phyloP scores from a whole-genome alignment of 2,888 invertebrate species.

The Neocrepidodera transversa region DNA sequence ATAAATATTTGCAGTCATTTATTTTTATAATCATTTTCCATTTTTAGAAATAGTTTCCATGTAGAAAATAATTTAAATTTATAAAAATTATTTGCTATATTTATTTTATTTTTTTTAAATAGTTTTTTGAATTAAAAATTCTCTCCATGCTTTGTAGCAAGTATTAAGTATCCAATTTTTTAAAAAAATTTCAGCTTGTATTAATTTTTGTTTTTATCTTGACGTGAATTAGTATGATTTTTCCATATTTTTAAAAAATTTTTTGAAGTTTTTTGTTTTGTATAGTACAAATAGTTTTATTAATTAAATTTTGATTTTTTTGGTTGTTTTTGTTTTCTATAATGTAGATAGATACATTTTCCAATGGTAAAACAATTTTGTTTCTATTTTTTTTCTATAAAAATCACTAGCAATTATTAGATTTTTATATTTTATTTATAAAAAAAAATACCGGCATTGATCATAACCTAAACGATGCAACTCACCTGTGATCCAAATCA shows the following conservation, averaged over 20 bases:
- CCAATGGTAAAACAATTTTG: background rate
- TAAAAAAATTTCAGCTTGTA: conserved; percentile 18
- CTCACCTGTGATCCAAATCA: background rate
- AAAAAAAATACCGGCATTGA: conserved; percentile 16
- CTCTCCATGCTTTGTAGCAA: conserved; percentile 23
- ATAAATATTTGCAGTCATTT: conserved; percentile 45
- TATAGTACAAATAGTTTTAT: background rate
- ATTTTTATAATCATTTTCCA: background rate
- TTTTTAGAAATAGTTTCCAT: background rate
- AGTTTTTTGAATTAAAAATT: conserved; percentile 13
- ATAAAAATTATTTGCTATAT: background rate
- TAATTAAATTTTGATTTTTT: background rate
- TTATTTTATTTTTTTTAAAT: conserved; percentile 5
- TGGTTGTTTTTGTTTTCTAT: background rate
- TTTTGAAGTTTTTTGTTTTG: no score
- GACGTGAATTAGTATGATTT: no score
- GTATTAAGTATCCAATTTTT: no score
- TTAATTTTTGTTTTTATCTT: background rate
- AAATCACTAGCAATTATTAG: background rate
- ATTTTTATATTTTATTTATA: background rate
- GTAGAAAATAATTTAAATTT: background rate
- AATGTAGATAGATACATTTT: background rate
- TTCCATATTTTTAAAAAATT: background rate
- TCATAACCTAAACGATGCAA: conserved; percentile 25
- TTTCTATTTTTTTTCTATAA: background rate